Evolutionary conservation across 2,888 invertebrate genomes (phyloP), one percentile per base, ranked within the genome.

Genomic region (Phlogophora meticulosa): DNA sequence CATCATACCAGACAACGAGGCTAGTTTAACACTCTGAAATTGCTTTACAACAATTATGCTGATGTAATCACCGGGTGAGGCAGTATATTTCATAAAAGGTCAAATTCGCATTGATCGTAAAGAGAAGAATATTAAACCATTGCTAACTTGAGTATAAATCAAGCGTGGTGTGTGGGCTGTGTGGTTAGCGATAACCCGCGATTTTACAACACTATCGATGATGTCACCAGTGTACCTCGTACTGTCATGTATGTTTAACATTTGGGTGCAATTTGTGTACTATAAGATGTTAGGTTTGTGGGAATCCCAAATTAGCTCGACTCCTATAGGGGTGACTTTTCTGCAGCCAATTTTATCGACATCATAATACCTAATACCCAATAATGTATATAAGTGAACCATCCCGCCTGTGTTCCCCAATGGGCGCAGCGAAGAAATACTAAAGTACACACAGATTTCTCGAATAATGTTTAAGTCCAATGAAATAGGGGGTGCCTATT

Each of bases 61-160:
- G 70, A 73, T 68, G 76, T 66, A 76, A 74, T 65, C 36, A 28
- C 46, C 57, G 55, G 66, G 48, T 43, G 62, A 61, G 66, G 68
- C 62, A 43, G 64, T 63, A 49, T 56, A 63, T 67, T 68, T 65
- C 69, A 20, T 45, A 53, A 74, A 81, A 81, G 79, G 80, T 81
- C 72, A 81, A 68, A 78, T 59, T 62, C 24, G 42, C 46, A 73
- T 69, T 59, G 53, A 71, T 67, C 34, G 57, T 43, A 34, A 70
- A 76, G 45, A 66, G 73, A 73, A 66, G 64, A 62, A 74, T 67
- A 66, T 76, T 62, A 68, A 60, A 45, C 63, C 62, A 78, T 76
- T 80, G 76, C 68, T 69, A 80, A 72, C 71, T 78, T 72, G 76
- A 61, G 55, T 48, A 74, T 81, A 76, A 80, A 79, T 81, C 74